Percentiles rank a stretch among this genome's conserved stretches.
Evolutionary conservation across 2,113 vertebrate genomes (phyloP).

Genomic region (Phainopepla nitens): DNA sequence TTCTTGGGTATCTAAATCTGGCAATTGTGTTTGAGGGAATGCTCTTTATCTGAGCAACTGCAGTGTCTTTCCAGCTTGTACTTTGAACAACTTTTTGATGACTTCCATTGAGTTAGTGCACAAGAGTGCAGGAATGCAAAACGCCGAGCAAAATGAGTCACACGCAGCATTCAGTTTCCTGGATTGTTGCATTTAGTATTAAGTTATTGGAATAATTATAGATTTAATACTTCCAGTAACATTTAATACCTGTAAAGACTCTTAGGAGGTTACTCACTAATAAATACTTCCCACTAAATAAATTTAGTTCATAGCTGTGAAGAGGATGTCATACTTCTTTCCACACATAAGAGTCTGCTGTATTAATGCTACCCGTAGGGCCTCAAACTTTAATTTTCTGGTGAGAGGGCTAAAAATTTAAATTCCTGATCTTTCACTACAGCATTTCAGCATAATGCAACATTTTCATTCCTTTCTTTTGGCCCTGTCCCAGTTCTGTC

Average conservation of each 20-base stretch:
- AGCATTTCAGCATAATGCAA: background rate
- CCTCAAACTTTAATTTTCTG: background rate
- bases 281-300: background rate
- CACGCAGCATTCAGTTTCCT: background rate
- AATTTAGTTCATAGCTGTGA: background rate
- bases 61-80: background rate
- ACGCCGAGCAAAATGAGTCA: background rate
- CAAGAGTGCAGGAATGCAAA: background rate
- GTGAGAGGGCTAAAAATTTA: background rate
- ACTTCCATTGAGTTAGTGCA: background rate
- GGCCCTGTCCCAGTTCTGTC: constrained; percentile 19
- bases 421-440: background rate
- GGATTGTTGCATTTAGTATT: background rate
- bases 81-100: background rate
- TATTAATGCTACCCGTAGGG: background rate
- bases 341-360: background rate
- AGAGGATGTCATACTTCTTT: background rate
- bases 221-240: constrained; percentile 6
- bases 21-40: background rate
- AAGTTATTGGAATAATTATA: constrained; percentile 13
- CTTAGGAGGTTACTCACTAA: background rate
- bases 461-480: background rate
- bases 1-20: background rate
- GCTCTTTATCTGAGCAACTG: background rate
- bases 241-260: background rate